Conservation (phyloP, 1,140 invertebrate genomes). For the Branchinecta lindahli region DNA sequence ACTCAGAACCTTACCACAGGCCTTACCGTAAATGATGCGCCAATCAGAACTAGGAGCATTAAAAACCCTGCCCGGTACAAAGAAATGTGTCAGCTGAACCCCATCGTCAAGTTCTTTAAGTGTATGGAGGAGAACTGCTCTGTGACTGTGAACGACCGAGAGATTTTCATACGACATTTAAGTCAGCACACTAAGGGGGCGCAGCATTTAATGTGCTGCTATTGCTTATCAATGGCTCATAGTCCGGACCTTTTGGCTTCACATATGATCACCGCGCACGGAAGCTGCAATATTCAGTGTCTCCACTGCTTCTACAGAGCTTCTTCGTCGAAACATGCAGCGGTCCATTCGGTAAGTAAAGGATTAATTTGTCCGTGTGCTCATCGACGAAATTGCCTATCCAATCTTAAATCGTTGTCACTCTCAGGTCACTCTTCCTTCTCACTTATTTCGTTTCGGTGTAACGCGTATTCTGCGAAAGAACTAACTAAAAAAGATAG, state of each 20-base stretch:
- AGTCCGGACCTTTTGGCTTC: conserved; percentile 20
- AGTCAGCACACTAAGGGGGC: too few species aligned
- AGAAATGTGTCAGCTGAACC: conserved; percentile 28
- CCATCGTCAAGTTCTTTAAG: conserved; percentile 37
- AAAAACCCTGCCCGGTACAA: neutral
- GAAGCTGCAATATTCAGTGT: conserved; percentile 38
- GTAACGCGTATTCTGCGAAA: too few species aligned
- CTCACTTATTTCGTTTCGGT: too few species aligned
- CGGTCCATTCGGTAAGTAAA: neutral
- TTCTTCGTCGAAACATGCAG: conserved; percentile 21
- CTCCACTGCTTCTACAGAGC: conserved; percentile 42
- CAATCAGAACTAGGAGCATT: too few species aligned
- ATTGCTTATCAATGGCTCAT: neutral
- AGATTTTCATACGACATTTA: conserved; percentile 26
- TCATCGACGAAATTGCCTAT: too few species aligned
- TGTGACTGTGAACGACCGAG: conserved; percentile 32
- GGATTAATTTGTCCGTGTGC: too few species aligned
- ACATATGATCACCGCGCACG: conserved; percentile 36
- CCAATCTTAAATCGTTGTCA: too few species aligned
- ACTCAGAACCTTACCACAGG: too few species aligned
- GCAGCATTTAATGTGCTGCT: too few species aligned
- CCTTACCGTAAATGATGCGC: too few species aligned
- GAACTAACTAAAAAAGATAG: too few species aligned
- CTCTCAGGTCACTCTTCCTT: too few species aligned
- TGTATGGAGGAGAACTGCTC: conserved; percentile 39